These are phyloP conservation scores for Macroramphosus scolopax DNA, from an alignment of 2,797 vertebrate genomes.

Conservation along the genomic window DNA sequence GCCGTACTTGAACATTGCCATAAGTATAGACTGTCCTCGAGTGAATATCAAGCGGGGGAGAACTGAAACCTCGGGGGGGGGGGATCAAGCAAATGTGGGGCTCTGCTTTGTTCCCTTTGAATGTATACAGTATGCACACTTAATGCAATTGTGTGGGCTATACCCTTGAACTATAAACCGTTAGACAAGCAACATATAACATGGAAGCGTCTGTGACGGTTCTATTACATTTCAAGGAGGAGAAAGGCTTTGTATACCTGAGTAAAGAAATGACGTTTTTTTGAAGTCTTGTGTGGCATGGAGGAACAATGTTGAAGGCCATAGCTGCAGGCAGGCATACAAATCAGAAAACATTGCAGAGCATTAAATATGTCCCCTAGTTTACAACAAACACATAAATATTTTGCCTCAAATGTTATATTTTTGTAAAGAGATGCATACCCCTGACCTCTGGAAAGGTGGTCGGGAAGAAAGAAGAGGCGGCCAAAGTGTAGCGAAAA, in stretches of 20 bases:
- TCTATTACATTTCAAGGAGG: conserved; percentile 48
- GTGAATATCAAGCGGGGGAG: conserved; percentile 24
- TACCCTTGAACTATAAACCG: conserved; percentile 67
- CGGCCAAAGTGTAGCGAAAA: conserved; percentile 2
- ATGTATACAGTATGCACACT: conserved; percentile 37
- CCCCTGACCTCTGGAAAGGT: conserved; percentile 35
- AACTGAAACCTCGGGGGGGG: conserved; percentile 21
- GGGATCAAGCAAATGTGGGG: conserved; percentile 43
- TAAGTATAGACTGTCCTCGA: conserved; percentile 20
- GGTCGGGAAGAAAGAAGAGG: conserved; percentile 62
- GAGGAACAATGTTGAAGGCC: conserved; percentile 68
- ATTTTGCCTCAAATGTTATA: conserved; percentile 53
- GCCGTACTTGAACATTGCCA: conserved; percentile 16
- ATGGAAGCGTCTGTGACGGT: conserved; percentile 27
- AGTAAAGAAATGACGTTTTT: conserved; percentile 58
- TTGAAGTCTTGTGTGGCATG: conserved; percentile 55
- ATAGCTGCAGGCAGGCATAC: conserved; percentile 50
- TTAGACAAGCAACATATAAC: conserved; percentile 14
- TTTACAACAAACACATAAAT: conserved; percentile 54
- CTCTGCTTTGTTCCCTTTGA: conserved; percentile 52
- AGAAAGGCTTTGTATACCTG: conserved; percentile 49
- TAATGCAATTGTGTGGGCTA: conserved; percentile 50
- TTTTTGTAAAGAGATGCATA: conserved; percentile 39
- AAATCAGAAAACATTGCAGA: conserved; percentile 53
- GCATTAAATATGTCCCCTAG: conserved; percentile 52